Evolutionary conservation across 2,797 vertebrate species (phyloP).

Genomic region (Coregonus suidteri): DNA sequence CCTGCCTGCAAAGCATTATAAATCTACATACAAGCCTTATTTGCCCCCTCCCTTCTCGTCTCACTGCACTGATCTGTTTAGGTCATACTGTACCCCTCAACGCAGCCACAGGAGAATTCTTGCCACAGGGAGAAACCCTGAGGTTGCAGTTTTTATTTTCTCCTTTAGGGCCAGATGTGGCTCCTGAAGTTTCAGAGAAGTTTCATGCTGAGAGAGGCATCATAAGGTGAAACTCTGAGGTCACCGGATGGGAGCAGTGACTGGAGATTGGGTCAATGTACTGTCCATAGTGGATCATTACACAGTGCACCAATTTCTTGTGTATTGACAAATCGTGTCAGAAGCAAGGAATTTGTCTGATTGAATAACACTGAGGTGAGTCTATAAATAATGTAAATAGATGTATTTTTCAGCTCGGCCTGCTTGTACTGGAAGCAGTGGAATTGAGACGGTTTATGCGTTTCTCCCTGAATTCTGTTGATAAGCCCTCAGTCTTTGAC

Average conservation of each 20-base stretch:
- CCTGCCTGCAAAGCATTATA: conserved; percentile 22
- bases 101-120: conserved; percentile 49
- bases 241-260: neutral
- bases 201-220: conserved; percentile 20
- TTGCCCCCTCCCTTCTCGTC: neutral
- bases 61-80: conserved; percentile 26
- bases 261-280: too few species aligned
- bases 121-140: conserved; percentile 43
- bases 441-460: conserved; percentile 14
- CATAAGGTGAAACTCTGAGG: conserved; percentile 42
- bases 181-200: conserved; percentile 41
- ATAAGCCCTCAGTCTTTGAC: conserved; percentile 40
- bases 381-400: neutral
- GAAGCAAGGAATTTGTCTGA: neutral
- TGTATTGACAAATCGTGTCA: neutral
- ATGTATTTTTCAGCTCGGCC: neutral
- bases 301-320: too few species aligned
- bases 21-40: conserved; percentile 9
- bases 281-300: too few species aligned
- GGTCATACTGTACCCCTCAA: conserved; percentile 27
- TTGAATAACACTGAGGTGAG: neutral
- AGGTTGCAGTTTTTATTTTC: conserved; percentile 32
- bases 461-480: conserved; percentile 38
- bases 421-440: neutral
- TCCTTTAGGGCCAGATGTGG: conserved; percentile 49